These are phyloP conservation scores for Pachyuromys duprasi DNA, from an alignment of 2,797 vertebrate genomes.

Conservation along the genomic window DNA sequence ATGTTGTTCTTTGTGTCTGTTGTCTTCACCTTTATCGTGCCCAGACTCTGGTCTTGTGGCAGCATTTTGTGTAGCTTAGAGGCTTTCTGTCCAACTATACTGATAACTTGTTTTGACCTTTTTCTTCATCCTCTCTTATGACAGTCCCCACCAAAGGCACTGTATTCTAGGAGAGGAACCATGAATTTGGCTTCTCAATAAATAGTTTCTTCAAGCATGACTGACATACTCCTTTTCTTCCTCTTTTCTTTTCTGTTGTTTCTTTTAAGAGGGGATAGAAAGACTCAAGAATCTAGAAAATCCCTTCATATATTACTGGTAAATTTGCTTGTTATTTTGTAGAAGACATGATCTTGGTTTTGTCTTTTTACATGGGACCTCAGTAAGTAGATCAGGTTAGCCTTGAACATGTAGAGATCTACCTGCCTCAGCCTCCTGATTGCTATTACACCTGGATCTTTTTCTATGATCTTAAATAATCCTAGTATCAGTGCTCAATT, in stretches of 20 bases:
- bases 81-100: neutral
- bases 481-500: neutral
- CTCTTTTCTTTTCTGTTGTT: too few relatives aligned
- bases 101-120: slow-evolving; percentile 14
- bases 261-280: neutral
- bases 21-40: neutral
- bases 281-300: slow-evolving; percentile 58
- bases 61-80: slow-evolving; percentile 26
- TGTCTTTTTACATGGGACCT: neutral
- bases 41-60: neutral
- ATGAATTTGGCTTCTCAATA: neutral
- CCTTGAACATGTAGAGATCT: neutral
- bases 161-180: neutral
- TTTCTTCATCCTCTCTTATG: neutral
- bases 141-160: neutral
- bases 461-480: neutral
- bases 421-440: neutral
- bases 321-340: neutral
- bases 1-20: neutral
- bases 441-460: neutral
- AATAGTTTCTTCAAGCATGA: slow-evolving; percentile 30
- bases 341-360: neutral
- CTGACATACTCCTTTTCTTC: neutral
- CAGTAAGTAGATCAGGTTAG: neutral
- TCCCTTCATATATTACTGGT: neutral